phyloP scores from a whole-genome alignment of 2,888 invertebrate species.

The Plebejus anna region DNA sequence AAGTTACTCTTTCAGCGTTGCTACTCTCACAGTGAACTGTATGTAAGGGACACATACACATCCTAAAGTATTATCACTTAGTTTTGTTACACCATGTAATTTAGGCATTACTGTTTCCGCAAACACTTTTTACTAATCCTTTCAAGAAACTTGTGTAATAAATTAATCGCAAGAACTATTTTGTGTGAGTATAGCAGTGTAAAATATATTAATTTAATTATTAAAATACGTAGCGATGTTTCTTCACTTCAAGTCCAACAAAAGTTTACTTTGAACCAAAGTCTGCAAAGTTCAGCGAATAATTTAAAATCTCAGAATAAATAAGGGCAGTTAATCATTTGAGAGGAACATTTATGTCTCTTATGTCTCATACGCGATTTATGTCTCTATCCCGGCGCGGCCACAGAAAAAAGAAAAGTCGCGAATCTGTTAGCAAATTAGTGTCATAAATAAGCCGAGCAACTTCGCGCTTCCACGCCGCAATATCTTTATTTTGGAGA shows the following conservation, averaged over 20 bases:
- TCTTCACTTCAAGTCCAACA: neutral
- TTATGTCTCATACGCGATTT: conserved; percentile 25
- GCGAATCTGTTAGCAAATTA: conserved; percentile 57
- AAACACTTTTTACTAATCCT: neutral
- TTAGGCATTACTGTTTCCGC: too few relatives aligned
- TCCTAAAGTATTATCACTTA: too few relatives aligned
- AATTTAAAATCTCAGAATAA: conserved; percentile 6
- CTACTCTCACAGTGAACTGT: too few relatives aligned
- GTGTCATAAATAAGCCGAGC: conserved; percentile 60
- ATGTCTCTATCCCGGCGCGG: conserved; percentile 4
- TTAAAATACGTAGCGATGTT: neutral
- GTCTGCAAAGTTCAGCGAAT: neutral
- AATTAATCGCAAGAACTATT: neutral
- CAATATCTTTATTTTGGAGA: conserved; percentile 49
- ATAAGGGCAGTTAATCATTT: neutral
- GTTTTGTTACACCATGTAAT: too few relatives aligned
- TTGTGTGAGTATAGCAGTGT: too few relatives aligned
- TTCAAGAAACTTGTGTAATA: neutral
- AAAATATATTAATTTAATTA: too few relatives aligned
- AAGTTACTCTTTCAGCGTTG: too few relatives aligned
- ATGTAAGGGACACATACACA: too few relatives aligned
- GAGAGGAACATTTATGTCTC: conserved; percentile 1
- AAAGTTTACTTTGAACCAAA: neutral
- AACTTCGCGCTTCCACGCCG: conserved; percentile 55
- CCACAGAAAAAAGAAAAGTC: conserved; percentile 36